Base-by-base conservation (phyloP, 2,888 invertebrate genomes). In the Trissolcus japonicus region DNA sequence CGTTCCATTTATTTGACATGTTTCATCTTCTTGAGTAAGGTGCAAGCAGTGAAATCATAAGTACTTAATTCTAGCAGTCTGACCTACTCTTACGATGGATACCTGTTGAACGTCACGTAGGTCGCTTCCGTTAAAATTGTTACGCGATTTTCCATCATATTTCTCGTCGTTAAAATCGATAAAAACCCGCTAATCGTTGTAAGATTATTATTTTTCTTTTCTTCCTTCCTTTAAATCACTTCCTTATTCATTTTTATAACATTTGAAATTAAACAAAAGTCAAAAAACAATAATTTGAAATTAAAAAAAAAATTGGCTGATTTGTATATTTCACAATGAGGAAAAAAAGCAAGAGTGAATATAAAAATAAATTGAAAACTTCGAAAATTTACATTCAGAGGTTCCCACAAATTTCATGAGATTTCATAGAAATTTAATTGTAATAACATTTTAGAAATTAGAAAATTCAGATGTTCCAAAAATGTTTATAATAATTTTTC, bases 41-140 rank as follows among this genome's bases (percentile, higher is more conserved):
- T 78, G 66, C 63, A 69, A 68, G 55, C 54, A 78, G 78, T 82
- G 83, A 83, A 83, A 83, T 75, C 73, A 81, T 81, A 81, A 83
- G 81, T 82, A 74, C 61, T 67, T 63, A 81, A 79, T 82, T 81
- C 78, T 79, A 78, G 76, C 77, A 81, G 80, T 79, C 76, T 80
- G 83, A 81, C 83, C 82, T 81, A 83, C 83, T 83, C 79, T 80
- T 75, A 48, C 65, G 40, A 50, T 50, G 59, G 54, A 50, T 82
- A 83, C 82, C 83, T 82, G 83, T 82, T 83, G 81, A 75, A 66
- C 81, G 78, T 81, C 83, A 82, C 82, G 83, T 82, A 83, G 63
- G 48, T 63, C 53, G 51, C 55, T 69, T 78, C 65, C 57, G 72
- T 54, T 56, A 46, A 75, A 78, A 74, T 74, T 68, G 74, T 78